These are phyloP conservation scores for Rhynchonycteris naso DNA, from an alignment of 2,797 vertebrate genomes.

Conservation along the genomic window DNA sequence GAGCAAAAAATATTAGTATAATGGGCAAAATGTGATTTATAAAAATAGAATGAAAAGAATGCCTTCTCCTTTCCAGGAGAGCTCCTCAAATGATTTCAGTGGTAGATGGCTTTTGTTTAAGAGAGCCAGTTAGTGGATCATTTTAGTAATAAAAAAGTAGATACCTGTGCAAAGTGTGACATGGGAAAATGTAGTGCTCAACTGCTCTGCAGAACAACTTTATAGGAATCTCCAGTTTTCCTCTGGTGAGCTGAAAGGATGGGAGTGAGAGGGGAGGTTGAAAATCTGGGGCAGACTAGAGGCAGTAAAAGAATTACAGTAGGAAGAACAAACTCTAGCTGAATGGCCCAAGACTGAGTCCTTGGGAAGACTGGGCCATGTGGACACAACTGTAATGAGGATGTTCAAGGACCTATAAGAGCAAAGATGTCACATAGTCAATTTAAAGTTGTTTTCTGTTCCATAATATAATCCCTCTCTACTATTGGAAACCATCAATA, in stretches of 20 bases:
- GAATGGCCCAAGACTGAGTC: not conserved
- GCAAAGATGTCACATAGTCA: not conserved
- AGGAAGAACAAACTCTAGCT: not conserved
- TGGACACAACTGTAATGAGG: not conserved
- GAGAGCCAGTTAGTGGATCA: not conserved
- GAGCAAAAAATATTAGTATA: not conserved
- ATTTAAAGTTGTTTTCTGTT: not conserved
- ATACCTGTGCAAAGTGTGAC: not conserved
- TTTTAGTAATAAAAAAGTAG: not conserved
- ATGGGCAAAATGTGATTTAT: not conserved
- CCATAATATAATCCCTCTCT: not conserved
- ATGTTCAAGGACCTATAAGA: not conserved
- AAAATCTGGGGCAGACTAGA: not conserved
- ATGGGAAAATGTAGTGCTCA: not conserved
- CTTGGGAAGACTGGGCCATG: not conserved
- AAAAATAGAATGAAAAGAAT: not conserved
- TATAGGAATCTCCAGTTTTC: not conserved
- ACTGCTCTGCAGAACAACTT: not conserved
- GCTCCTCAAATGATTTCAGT: not conserved
- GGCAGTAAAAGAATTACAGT: not conserved
- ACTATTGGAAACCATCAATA: not conserved
- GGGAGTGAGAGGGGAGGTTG: not conserved
- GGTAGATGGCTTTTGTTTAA: not conserved
- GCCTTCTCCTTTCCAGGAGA: not conserved
- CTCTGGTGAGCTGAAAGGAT: not conserved